Conservation (phyloP, 2,113 vertebrate species). For the Diadophis punctatus region DNA sequence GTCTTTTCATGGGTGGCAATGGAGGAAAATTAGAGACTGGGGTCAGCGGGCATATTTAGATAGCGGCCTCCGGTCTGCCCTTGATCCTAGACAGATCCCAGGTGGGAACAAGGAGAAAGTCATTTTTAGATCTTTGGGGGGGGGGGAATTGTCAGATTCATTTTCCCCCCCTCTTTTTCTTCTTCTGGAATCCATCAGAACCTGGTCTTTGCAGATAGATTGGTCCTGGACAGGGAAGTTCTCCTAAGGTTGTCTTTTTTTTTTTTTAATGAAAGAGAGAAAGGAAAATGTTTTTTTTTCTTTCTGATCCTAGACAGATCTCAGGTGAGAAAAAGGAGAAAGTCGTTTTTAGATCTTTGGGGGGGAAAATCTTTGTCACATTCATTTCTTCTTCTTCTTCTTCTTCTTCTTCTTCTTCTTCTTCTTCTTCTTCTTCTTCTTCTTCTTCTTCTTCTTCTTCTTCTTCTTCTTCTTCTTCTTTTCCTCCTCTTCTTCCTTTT, state of each 20-base stretch:
- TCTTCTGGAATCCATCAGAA: neutral
- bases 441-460: too few relatives aligned
- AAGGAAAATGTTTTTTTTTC: neutral
- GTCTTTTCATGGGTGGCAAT: neutral
- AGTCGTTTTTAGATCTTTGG: neutral
- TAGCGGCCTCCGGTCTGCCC: neutral
- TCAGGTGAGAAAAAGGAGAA: neutral
- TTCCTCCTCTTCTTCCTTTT: too few relatives aligned
- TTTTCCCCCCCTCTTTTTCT: too few relatives aligned
- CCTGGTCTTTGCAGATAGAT: neutral
- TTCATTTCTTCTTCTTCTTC: too few relatives aligned
- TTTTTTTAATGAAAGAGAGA: too few relatives aligned
- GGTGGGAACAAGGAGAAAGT: neutral
- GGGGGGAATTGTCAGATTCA: too few relatives aligned
- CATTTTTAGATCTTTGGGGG: neutral
- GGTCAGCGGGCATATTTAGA: neutral
- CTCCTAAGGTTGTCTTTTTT: neutral
- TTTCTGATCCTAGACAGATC: too few relatives aligned
- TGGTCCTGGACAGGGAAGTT: neutral
- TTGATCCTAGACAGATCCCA: neutral
- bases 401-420: too few relatives aligned
- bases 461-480: too few relatives aligned
- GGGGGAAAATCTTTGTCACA: too few relatives aligned
- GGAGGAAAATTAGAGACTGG: neutral
- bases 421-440: too few relatives aligned